phyloP scores from a whole-genome alignment of 2,797 vertebrate species.

The Prunella strophiata region DNA sequence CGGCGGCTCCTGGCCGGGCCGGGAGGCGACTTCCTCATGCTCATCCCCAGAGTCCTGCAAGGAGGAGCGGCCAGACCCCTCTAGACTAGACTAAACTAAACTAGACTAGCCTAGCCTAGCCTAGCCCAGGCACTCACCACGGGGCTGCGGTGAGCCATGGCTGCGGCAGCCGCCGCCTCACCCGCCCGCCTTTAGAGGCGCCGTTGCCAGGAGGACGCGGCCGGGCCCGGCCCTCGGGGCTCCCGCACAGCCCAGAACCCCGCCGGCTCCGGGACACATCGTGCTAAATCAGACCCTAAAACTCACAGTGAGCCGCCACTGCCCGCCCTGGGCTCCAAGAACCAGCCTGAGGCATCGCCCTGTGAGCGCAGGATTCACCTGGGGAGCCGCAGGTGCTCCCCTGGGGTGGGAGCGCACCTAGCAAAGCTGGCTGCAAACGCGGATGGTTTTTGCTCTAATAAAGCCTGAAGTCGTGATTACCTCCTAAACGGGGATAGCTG shows the following conservation, averaged over 20 bases:
- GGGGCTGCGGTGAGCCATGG: constrained; percentile 27
- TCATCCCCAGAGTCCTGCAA: accelerated
- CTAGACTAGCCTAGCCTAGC: accelerated
- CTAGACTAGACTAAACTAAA: accelerated
- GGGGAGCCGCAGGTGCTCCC: background rate
- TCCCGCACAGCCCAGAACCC: accelerated
- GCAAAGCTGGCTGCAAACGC: background rate
- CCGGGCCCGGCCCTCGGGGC: background rate
- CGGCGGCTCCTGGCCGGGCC: too few species aligned
- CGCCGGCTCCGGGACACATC: accelerated
- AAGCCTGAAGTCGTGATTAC: background rate
- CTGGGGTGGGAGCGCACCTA: background rate
- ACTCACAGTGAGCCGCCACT: accelerated
- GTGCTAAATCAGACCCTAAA: accelerated
- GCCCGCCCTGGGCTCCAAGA: accelerated
- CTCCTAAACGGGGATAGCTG: background rate
- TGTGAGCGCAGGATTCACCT: background rate
- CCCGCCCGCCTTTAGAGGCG: background rate
- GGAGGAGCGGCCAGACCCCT: accelerated
- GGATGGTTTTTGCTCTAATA: background rate
- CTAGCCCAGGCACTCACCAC: constrained; percentile 51
- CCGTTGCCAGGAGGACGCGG: background rate
- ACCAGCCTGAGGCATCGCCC: accelerated
- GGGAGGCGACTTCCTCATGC: too few species aligned
- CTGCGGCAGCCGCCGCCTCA: accelerated